A percentile compares a stretch with the other conserved stretches of the same genome.
These are phyloP conservation scores for Catostylus mosaicus DNA, from an alignment of 30 jellyfish, hydroid and myxozoan genomes.

Conservation along the genomic window DNA sequence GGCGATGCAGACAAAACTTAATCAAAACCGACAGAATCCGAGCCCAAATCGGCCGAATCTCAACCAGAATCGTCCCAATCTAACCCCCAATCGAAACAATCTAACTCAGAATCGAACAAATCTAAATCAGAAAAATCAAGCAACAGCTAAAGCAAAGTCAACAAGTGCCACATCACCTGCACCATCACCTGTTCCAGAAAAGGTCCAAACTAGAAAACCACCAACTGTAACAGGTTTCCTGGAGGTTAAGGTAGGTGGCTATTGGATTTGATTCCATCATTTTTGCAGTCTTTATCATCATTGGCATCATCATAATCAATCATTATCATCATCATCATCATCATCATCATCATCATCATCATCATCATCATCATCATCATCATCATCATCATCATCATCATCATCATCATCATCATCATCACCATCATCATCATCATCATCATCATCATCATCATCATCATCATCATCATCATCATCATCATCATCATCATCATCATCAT, in stretches of 20 bases:
- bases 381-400: too few relatives aligned
- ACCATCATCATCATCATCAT: too few relatives aligned
- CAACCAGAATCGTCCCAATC: conserved; percentile 17
- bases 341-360: too few relatives aligned
- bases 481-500: too few relatives aligned
- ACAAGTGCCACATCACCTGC: conserved; percentile 3
- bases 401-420: too few relatives aligned
- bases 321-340: too few relatives aligned
- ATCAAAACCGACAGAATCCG: conserved; percentile 18
- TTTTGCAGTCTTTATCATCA: too few relatives aligned
- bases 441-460: too few relatives aligned
- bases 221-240: conserved; percentile 70
- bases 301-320: too few relatives aligned
- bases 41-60: conserved; percentile 29
- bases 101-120: conserved; percentile 14
- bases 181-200: conserved; percentile 41
- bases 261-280: too few relatives aligned
- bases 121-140: conserved; percentile 1
- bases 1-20: conserved; percentile 48
- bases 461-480: too few relatives aligned
- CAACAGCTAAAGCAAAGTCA: not conserved
- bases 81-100: conserved; percentile 25
- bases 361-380: too few relatives aligned
- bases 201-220: conserved; percentile 34
- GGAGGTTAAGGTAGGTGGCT: conserved; percentile 64